phyloP scores from a whole-genome alignment of 2,888 invertebrate species.

The Acanthosepion pharaonis region DNA sequence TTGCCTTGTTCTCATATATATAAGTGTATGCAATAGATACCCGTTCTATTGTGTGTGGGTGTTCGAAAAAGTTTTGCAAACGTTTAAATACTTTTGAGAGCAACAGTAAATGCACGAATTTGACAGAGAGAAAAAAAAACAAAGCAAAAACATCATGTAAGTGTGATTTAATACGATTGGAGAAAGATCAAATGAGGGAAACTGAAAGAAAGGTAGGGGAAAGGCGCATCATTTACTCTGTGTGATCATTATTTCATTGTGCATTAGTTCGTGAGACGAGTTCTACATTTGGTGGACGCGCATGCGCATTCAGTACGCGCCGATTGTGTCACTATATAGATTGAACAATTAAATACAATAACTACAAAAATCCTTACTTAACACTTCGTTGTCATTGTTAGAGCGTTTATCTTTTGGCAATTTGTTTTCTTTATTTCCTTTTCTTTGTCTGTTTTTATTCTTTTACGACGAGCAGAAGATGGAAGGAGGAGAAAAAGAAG shows the following conservation, averaged over 20 bases:
- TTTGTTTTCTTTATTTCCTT: background rate
- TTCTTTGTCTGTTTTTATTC: background rate
- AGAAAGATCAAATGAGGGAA: background rate
- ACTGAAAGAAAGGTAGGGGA: background rate
- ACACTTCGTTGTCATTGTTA: background rate
- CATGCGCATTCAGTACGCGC: background rate
- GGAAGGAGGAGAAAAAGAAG: background rate
- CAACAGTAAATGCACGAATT: background rate
- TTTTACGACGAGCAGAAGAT: background rate
- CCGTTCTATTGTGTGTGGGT: too few relatives aligned
- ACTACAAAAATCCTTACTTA: background rate
- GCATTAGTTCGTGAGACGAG: background rate
- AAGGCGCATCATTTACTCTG: background rate
- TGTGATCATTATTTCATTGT: background rate
- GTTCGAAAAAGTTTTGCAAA: background rate
- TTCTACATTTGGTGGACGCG: background rate
- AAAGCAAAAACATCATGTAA: background rate
- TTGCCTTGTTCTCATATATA: too few relatives aligned
- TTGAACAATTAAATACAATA: slow-evolving; percentile 1
- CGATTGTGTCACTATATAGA: background rate
- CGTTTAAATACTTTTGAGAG: background rate
- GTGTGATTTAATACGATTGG: background rate
- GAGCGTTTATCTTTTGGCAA: background rate
- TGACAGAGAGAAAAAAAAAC: background rate
- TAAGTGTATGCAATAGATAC: too few relatives aligned